A percentile compares a stretch with the other conserved stretches of the same genome.
Evolutionary conservation across 2,113 vertebrate species (phyloP).

Genomic region (Tonatia bakeri): DNA sequence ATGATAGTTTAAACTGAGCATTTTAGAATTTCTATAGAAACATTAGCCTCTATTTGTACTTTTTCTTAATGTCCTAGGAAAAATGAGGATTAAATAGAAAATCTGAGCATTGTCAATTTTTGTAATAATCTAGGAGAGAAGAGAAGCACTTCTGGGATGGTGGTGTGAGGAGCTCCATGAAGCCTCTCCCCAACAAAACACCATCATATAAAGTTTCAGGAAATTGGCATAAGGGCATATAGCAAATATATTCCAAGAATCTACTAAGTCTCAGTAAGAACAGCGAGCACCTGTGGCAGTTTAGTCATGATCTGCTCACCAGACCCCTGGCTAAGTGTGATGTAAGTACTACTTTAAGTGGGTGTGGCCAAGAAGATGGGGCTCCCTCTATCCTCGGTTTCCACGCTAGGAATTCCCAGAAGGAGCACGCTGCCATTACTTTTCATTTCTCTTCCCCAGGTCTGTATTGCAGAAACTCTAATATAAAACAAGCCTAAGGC

Average conservation of each 20-base stretch:
- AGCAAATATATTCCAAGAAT: constrained; percentile 16
- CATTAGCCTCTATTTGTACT: background rate
- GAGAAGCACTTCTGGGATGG: constrained; percentile 8
- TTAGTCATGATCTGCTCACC: background rate
- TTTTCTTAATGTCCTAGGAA: constrained; percentile 27
- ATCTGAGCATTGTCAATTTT: constrained; percentile 10
- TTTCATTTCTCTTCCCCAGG: background rate
- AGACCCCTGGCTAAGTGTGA: background rate
- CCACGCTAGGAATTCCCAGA: background rate
- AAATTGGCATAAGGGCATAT: background rate
- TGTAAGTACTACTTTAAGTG: background rate
- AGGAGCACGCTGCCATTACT: background rate
- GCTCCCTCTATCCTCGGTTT: background rate
- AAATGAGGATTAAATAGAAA: constrained; percentile 36
- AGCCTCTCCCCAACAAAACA: background rate
- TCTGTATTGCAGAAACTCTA: background rate
- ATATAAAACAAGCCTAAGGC: background rate
- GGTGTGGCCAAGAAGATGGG: background rate
- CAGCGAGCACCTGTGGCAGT: background rate
- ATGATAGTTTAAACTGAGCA: background rate
- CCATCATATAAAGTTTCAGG: background rate
- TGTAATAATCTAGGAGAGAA: constrained; percentile 24
- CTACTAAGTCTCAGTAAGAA: constrained; percentile 17
- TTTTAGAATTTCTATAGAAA: constrained; percentile 17
- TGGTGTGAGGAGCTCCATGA: background rate